Conservation (phyloP, 2,888 invertebrate genomes). For the Eurytoma californica region DNA sequence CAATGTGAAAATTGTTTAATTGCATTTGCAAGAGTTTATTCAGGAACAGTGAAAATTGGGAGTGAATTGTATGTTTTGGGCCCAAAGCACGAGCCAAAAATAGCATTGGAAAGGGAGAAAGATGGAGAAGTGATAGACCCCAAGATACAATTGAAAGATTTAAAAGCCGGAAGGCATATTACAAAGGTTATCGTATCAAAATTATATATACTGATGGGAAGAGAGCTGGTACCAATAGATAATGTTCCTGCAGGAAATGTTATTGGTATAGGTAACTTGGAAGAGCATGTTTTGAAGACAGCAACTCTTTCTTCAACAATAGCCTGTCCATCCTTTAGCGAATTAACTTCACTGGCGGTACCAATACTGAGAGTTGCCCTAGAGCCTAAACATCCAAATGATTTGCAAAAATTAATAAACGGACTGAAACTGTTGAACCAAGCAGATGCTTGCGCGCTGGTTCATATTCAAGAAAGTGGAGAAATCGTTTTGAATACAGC, state of each 20-base stretch:
- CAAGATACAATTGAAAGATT: constrained; percentile 78
- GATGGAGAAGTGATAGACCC: constrained; percentile 75
- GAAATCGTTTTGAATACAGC: constrained; percentile 96
- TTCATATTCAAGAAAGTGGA: constrained; percentile 93
- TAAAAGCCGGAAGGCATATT: constrained; percentile 81
- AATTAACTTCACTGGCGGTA: constrained; percentile 84
- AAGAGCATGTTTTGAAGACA: constrained; percentile 89
- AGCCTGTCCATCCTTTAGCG: constrained; percentile 91
- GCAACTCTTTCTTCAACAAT: constrained; percentile 90
- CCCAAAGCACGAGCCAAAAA: constrained; percentile 90
- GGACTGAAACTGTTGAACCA: constrained; percentile 92
- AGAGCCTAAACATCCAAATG: constrained; percentile 88
- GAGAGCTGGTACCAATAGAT: constrained; percentile 88
- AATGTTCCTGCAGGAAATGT: constrained; percentile 93
- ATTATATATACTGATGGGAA: constrained; percentile 94
- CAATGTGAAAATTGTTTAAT: constrained; percentile 82
- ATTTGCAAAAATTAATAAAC: constrained; percentile 84
- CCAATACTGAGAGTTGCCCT: constrained; percentile 96
- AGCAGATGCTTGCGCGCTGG: constrained; percentile 95
- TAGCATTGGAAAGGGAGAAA: constrained; percentile 75
- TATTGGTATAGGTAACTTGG: constrained; percentile 90
- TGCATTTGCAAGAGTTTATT: constrained; percentile 95
- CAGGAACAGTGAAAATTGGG: constrained; percentile 87
- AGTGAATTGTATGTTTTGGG: constrained; percentile 88
- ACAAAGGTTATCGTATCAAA: constrained; percentile 82